phyloP scores from a whole-genome alignment of 1,140 invertebrate species.

The Drosophila willistoni region DNA sequence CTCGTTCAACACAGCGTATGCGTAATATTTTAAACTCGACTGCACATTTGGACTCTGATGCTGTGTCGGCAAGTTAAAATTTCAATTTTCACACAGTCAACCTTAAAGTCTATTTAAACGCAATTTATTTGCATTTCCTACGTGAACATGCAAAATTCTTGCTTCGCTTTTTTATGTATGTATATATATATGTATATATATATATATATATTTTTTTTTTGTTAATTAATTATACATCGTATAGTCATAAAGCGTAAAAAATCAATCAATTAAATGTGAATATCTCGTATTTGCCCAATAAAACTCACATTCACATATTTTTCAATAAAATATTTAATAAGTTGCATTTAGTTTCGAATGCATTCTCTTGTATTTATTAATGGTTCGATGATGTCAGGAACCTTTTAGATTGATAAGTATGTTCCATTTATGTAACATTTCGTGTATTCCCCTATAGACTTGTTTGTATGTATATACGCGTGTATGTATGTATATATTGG shows the following conservation, averaged over 20 bases:
- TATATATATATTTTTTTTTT: not conserved
- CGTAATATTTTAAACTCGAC: constrained; percentile 22
- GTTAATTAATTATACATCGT: constrained; percentile 4
- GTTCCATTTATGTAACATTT: not conserved
- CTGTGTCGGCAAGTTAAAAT: not conserved
- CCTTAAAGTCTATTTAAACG: not conserved
- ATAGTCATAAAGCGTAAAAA: constrained; percentile 22
- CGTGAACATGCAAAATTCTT: too few relatives aligned
- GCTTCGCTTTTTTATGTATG: too few relatives aligned
- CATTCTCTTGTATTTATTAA: constrained; percentile 5
- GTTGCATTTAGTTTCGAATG: not conserved
- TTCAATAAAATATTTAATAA: constrained; percentile 17
- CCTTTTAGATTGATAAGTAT: constrained; percentile 10
- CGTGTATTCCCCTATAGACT: too few relatives aligned
- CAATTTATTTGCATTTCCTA: not conserved
- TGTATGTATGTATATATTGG: not conserved
- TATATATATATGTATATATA: too few relatives aligned
- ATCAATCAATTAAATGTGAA: constrained; percentile 36
- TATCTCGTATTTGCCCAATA: constrained; percentile 25
- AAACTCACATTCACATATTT: constrained; percentile 24
- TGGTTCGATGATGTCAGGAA: not conserved
- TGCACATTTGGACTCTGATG: not conserved
- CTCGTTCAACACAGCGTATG: constrained; percentile 36
- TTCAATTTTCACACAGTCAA: constrained; percentile 9
- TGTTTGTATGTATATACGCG: not conserved